phyloP scores from a whole-genome alignment of 2,113 vertebrate genomes.

The Pachypanchax playfairii region DNA sequence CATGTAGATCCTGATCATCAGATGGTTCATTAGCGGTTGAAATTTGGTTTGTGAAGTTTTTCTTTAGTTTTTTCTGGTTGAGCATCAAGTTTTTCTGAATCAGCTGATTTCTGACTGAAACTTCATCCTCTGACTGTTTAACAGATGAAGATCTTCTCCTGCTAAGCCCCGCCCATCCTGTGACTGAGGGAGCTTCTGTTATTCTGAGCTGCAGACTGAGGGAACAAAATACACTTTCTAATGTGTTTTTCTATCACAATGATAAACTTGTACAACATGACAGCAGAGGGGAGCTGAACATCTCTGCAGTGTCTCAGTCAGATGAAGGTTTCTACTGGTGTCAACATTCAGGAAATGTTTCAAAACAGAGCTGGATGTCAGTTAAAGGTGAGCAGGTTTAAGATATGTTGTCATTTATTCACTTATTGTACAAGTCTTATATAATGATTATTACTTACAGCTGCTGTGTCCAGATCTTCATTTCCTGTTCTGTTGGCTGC shows the following conservation, averaged over 20 bases:
- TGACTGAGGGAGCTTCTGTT: slow-evolving; percentile 49
- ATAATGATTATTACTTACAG: background rate
- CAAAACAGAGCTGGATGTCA: slow-evolving; percentile 46
- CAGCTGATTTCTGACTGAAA: background rate
- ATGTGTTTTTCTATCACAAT: slow-evolving; percentile 40
- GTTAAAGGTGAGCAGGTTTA: background rate
- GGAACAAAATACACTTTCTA: fast-evolving
- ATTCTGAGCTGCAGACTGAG: slow-evolving; percentile 40
- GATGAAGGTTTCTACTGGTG: slow-evolving; percentile 58
- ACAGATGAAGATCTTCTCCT: slow-evolving; percentile 25
- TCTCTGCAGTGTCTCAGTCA: slow-evolving; percentile 41
- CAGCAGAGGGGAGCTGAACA: slow-evolving; percentile 16
- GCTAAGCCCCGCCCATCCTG: slow-evolving; percentile 49
- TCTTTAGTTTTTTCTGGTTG: too few relatives aligned
- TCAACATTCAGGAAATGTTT: background rate
- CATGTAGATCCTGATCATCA: too few relatives aligned
- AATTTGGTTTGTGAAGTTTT: too few relatives aligned
- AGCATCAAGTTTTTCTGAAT: too few relatives aligned
- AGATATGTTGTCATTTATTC: too few relatives aligned
- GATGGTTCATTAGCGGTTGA: too few relatives aligned
- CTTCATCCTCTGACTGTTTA: background rate
- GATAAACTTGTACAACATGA: slow-evolving; percentile 27
- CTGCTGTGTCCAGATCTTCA: background rate
- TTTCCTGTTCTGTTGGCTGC: background rate
- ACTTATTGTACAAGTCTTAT: too few relatives aligned